These are phyloP conservation scores for Amiota minor DNA, from an alignment of 2,888 invertebrate genomes.

Conservation along the genomic window DNA sequence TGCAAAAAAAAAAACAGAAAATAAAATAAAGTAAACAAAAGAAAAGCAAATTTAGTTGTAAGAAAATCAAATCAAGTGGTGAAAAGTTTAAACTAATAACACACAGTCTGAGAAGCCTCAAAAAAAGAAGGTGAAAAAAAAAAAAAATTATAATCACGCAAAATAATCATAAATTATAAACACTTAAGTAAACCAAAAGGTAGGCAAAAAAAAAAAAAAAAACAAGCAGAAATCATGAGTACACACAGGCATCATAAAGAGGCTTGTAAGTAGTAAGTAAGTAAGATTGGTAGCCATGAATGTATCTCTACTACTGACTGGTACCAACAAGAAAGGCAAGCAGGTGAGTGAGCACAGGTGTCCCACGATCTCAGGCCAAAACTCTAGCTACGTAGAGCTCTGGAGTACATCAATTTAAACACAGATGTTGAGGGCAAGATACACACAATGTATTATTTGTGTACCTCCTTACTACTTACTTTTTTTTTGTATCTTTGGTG, in stretches of 20 bases:
- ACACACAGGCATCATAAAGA: not conserved
- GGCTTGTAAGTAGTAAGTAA: not conserved
- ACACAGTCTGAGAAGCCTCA: conserved; percentile 40
- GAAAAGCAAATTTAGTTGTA: conserved; percentile 15
- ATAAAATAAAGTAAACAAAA: not conserved
- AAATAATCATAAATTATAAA: conserved; percentile 61
- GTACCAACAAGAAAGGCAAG: too few species aligned
- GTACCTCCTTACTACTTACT: not conserved
- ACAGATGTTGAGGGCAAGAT: conserved; percentile 21
- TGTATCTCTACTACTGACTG: too few species aligned
- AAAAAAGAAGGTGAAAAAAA: too few species aligned
- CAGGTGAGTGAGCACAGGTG: conserved; percentile 6
- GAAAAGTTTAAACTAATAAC: conserved; percentile 55
- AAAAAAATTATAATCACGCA: conserved; percentile 54
- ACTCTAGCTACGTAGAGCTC: not conserved
- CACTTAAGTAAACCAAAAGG: conserved; percentile 45
- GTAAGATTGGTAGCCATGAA: not conserved
- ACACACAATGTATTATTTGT: not conserved
- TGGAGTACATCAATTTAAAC: conserved; percentile 3
- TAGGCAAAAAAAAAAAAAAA: not conserved
- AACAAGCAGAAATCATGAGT: not conserved
- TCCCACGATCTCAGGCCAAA: too few species aligned
- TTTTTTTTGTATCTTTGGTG: not conserved
- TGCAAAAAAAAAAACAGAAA: conserved; percentile 2
- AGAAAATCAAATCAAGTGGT: conserved; percentile 16